A percentile compares a stretch with the other conserved stretches of the same genome.
These are phyloP conservation scores for Alethe diademata DNA, from an alignment of 2,113 vertebrate genomes.

Conservation along the genomic window DNA sequence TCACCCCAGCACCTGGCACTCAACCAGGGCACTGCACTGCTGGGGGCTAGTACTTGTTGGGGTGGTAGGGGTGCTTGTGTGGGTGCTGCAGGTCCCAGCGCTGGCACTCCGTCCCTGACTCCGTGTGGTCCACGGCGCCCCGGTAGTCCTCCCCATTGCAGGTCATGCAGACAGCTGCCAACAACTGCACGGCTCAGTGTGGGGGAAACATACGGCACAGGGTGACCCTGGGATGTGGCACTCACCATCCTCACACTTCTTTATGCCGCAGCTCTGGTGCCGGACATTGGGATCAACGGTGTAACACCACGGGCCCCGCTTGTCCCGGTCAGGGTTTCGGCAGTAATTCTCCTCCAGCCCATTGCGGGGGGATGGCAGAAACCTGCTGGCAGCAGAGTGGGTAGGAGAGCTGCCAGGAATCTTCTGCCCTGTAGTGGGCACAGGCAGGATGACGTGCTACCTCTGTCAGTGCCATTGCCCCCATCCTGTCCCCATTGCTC, in stretches of 20 bases:
- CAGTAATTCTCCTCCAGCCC: slow-evolving; percentile 94
- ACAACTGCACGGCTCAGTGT: not conserved
- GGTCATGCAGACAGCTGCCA: slow-evolving; percentile 83
- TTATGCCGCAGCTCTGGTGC: slow-evolving; percentile 88
- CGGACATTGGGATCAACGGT: slow-evolving; percentile 81
- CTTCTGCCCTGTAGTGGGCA: rapidly evolving
- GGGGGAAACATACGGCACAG: rapidly evolving
- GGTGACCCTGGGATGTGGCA: rapidly evolving
- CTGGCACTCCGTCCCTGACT: slow-evolving; percentile 88
- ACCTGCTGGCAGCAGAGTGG: slow-evolving; percentile 69
- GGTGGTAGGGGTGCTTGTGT: slow-evolving; percentile 90
- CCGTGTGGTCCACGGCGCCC: slow-evolving; percentile 86
- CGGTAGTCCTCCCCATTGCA: slow-evolving; percentile 96
- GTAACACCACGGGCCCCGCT: slow-evolving; percentile 93
- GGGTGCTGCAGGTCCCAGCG: slow-evolving; percentile 95
- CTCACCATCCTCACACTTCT: slow-evolving; percentile 86
- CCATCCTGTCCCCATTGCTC: not conserved
- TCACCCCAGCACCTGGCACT: not conserved
- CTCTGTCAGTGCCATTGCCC: not conserved
- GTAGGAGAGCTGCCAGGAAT: not conserved
- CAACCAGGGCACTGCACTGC: rapidly evolving
- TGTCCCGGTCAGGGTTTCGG: slow-evolving; percentile 90
- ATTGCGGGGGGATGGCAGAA: slow-evolving; percentile 79
- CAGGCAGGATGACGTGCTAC: not conserved
- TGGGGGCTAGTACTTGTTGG: slow-evolving; percentile 79